Conservation (phyloP, 2,797 vertebrate species). For the Eptatretus atami region DNA sequence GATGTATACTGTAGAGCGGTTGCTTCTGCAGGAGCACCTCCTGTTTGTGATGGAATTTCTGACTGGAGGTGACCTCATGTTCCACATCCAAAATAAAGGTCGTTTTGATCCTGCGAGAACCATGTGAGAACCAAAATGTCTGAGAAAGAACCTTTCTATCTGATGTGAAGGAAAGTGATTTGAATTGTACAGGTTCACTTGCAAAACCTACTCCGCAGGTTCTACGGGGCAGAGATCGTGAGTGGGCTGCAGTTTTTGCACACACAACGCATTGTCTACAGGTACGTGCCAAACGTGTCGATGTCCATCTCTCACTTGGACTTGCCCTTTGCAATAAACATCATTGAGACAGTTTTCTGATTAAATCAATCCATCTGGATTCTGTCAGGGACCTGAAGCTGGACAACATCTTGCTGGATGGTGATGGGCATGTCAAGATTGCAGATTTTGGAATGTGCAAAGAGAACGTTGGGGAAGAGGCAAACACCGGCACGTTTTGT, state of each 20-base stretch:
- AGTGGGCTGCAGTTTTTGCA: conserved; percentile 82
- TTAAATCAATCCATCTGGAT: not conserved
- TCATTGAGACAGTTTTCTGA: not conserved
- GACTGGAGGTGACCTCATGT: conserved; percentile 90
- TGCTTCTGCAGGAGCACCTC: conserved; percentile 43
- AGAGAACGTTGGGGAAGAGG: conserved; percentile 39
- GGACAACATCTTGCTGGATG: conserved; percentile 82
- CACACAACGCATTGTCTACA: conserved; percentile 65
- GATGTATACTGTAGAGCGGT: not conserved
- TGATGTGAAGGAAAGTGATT: too few relatives aligned
- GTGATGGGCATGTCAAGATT: conserved; percentile 73
- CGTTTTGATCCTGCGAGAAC: conserved; percentile 60
- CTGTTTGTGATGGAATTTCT: conserved; percentile 98
- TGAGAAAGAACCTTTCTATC: too few relatives aligned
- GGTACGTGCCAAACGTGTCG: conserved; percentile 18
- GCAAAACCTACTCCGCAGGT: conserved; percentile 19
- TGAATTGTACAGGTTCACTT: too few relatives aligned
- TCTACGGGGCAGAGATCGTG: conserved; percentile 61
- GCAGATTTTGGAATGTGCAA: conserved; percentile 97
- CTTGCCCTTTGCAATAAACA: not conserved
- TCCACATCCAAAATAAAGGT: conserved; percentile 90
- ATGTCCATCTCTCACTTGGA: not conserved
- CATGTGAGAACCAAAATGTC: conserved; percentile 24
- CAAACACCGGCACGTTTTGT: conserved; percentile 56
- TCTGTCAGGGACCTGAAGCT: conserved; percentile 57